Base-by-base conservation (phyloP, 2,113 vertebrate species). In the Tauraco erythrolophus region DNA sequence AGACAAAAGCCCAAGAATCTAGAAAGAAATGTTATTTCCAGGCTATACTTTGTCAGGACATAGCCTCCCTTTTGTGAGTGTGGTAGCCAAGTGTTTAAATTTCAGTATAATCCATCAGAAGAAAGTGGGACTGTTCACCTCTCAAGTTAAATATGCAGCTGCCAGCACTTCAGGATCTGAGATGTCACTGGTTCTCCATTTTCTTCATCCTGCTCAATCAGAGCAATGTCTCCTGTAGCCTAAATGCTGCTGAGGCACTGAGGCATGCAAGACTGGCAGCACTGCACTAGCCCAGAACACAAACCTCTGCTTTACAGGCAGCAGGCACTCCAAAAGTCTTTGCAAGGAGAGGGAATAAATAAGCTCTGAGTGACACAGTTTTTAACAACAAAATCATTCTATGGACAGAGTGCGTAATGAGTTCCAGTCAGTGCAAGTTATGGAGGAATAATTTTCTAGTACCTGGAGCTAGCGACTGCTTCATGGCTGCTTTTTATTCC, bases 401-500 rank as follows among this genome's bases (percentile, higher is more conserved):
- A 10, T 3, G 90, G 94, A 79, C 21, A 7, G 86, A 62, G 84
- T 90, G 61, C 57, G 45, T 95, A 96, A 92, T 86, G 88, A 97
- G 95, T 77, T 91, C 87, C 84, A 75, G 79, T 90, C 95, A 76
- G 95, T 74, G 53, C 74, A 92, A 97, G 92, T 89, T 94, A 95
- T 43, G 31, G 75, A 85, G 96, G 94, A 97, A 97, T 98, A 96
- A 97, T 97, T 97, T 96, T 89, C 41, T 69, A 62, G 92, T 94
- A 98, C 94, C 95, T 31, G 45, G 48, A 97, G 82, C 92, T 88
- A 91, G 84, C 89, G 11, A 92, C 54, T 4, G 14, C 91, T 95
- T 94, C 84, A 9, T 33, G 33, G 85, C 83, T 93, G 92, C 85
- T 96, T 97, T 98, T 97, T 97, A 97, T 97, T 97, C 94, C 90